Percentiles rank a stretch among this genome's conserved stretches.
Conservation (phyloP, 2,888 invertebrate genomes). For the Drepanosiphum platanoidis region DNA sequence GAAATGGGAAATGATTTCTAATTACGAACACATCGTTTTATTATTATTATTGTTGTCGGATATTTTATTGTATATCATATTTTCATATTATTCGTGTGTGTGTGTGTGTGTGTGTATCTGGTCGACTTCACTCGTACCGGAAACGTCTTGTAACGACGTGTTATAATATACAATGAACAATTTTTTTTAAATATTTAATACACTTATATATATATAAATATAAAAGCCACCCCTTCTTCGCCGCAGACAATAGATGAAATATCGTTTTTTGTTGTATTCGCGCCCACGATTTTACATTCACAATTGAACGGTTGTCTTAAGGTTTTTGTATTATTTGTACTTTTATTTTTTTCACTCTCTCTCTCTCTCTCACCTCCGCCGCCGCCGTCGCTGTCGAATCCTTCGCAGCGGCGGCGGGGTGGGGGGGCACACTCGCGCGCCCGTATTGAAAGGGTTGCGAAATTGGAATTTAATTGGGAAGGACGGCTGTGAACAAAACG, state of each 20-base stretch:
- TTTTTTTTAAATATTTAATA: slow-evolving; percentile 22
- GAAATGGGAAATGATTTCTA: slow-evolving; percentile 62
- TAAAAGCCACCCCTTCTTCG: slow-evolving; percentile 45
- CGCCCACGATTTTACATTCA: slow-evolving; percentile 48
- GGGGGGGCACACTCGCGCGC: no score
- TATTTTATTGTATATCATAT: slow-evolving; percentile 47
- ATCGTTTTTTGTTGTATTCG: slow-evolving; percentile 57
- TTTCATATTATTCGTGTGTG: slow-evolving; percentile 26
- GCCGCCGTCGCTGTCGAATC: slow-evolving; percentile 24
- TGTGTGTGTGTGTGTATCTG: slow-evolving; percentile 43
- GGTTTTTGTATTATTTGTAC: background rate
- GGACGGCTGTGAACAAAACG: slow-evolving; percentile 51
- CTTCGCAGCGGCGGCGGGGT: background rate
- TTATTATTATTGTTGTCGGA: slow-evolving; percentile 42
- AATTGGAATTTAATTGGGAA: slow-evolving; percentile 59
- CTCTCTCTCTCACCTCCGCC: slow-evolving; percentile 32
- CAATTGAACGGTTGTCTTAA: slow-evolving; percentile 52
- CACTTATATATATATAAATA: background rate
- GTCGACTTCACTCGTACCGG: slow-evolving; percentile 61
- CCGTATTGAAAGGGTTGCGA: slow-evolving; percentile 57
- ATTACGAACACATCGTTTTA: slow-evolving; percentile 62
- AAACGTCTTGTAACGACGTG: slow-evolving; percentile 61
- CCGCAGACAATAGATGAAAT: slow-evolving; percentile 52
- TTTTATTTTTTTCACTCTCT: background rate
- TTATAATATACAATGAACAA: slow-evolving; percentile 51